A percentile compares a stretch with the other conserved stretches of the same genome.
These are phyloP conservation scores for Pica pica DNA, from an alignment of 2,113 vertebrate species.

Conservation along the genomic window DNA sequence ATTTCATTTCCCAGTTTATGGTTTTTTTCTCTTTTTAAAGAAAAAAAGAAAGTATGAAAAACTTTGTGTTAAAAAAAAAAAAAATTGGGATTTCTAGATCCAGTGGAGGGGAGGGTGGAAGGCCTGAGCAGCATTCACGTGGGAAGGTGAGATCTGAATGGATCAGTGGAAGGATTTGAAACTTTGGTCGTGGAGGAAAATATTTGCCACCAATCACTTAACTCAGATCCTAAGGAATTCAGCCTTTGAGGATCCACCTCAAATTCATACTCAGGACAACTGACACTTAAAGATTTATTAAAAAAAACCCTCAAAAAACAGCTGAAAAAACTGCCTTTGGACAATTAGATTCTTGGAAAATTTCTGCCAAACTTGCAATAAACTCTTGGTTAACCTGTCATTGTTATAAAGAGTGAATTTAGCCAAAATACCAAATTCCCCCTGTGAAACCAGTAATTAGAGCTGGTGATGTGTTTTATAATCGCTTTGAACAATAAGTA, in stretches of 20 bases:
- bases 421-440: not conserved
- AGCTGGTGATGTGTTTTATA: not conserved
- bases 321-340: not conserved
- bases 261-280: not conserved
- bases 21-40: not conserved
- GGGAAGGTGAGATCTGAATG: not conserved
- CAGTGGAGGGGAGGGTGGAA: not conserved
- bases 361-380: not conserved
- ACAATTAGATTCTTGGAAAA: not conserved
- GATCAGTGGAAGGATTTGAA: not conserved
- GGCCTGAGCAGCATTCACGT: not conserved
- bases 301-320: not conserved
- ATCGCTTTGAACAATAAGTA: not conserved
- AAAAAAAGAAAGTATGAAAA: not conserved
- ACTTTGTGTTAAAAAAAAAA: too few species aligned
- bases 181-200: not conserved
- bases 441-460: not conserved
- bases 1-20: not conserved
- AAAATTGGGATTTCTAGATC: not conserved
- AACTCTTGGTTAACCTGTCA: not conserved
- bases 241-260: not conserved
- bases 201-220: not conserved
- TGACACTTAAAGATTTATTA: not conserved
- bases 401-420: not conserved
- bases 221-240: not conserved